Percentiles rank a stretch among this genome's conserved stretches.
phyloP scores from a whole-genome alignment of 2,888 invertebrate genomes.

The Ferdinandea cuprea region DNA sequence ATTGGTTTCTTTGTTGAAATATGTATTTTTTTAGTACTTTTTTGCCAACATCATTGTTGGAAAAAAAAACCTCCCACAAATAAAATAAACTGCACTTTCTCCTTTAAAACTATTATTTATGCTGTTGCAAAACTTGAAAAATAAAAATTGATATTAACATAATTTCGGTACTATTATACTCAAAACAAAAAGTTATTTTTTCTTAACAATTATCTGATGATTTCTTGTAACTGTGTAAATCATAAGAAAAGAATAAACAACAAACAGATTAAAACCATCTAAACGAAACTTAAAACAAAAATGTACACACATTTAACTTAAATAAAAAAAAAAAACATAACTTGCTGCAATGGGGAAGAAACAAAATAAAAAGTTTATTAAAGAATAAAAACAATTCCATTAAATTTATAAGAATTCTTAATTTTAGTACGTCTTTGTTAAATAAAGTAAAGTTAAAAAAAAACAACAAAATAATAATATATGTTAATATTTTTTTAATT shows the following conservation, averaged over 20 bases:
- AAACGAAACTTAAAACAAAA: slow-evolving; percentile 49
- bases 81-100: neutral
- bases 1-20: too few relatives aligned
- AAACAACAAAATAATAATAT: too few relatives aligned
- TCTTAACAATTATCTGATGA: neutral
- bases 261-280: slow-evolving; percentile 40
- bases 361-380: slow-evolving; percentile 43
- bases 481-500: slow-evolving; percentile 39
- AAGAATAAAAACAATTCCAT: slow-evolving; percentile 65
- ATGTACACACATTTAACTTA: slow-evolving; percentile 77
- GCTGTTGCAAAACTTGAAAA: neutral
- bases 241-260: slow-evolving; percentile 42
- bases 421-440: slow-evolving; percentile 63
- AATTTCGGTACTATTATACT: slow-evolving; percentile 39
- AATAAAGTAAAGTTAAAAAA: slow-evolving; percentile 29
- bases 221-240: slow-evolving; percentile 72
- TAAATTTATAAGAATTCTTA: slow-evolving; percentile 69
- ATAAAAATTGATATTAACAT: slow-evolving; percentile 11
- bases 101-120: neutral
- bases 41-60: too few relatives aligned
- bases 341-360: slow-evolving; percentile 47
- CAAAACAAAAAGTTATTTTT: slow-evolving; percentile 15
- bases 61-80: neutral
- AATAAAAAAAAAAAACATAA: slow-evolving; percentile 71
- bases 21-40: too few relatives aligned